A percentile compares a stretch with the other conserved stretches of the same genome.
Evolutionary conservation across 2,113 vertebrate species (phyloP).

Genomic region (Coreoperca whiteheadi): DNA sequence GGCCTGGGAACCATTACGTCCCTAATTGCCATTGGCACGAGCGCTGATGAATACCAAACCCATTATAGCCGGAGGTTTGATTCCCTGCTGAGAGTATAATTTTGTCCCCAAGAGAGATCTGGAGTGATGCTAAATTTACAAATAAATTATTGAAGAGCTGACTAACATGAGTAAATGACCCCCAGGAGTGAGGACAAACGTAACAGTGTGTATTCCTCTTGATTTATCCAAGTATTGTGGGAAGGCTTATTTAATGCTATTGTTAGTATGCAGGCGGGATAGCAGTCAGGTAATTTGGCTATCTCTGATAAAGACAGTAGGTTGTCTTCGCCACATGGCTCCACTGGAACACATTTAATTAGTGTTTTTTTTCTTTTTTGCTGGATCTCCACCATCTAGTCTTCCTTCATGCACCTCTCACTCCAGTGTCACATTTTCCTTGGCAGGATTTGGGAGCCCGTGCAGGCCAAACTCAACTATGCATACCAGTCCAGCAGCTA

Average conservation of each 20-base stretch:
- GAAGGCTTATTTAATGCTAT: constrained; percentile 45
- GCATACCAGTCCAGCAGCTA: constrained; percentile 6
- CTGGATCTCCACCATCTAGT: constrained; percentile 22
- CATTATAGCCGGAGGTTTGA: constrained; percentile 68
- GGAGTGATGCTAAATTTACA: constrained; percentile 72
- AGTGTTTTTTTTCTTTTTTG: background rate
- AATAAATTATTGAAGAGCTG: constrained; percentile 81
- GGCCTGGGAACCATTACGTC: constrained; percentile 66
- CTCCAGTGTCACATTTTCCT: constrained; percentile 26
- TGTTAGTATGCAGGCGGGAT: constrained; percentile 52
- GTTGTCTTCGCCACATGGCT: constrained; percentile 31
- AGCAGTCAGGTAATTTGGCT: constrained; percentile 29
- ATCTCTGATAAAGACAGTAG: constrained; percentile 30
- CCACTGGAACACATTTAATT: constrained; percentile 36
- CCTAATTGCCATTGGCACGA: constrained; percentile 71
- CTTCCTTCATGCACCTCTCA: background rate
- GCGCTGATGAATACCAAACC: constrained; percentile 72
- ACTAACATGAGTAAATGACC: constrained; percentile 70
- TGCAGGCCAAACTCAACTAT: constrained; percentile 15
- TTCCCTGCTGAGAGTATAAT: constrained; percentile 71
- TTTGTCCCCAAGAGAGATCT: constrained; percentile 69
- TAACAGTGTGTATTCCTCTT: constrained; percentile 29
- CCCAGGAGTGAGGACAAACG: constrained; percentile 58
- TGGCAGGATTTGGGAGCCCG: constrained; percentile 20
- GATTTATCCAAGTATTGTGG: constrained; percentile 43